phyloP scores from a whole-genome alignment of 2,888 invertebrate genomes.

The Onthophagus sagittarius region DNA sequence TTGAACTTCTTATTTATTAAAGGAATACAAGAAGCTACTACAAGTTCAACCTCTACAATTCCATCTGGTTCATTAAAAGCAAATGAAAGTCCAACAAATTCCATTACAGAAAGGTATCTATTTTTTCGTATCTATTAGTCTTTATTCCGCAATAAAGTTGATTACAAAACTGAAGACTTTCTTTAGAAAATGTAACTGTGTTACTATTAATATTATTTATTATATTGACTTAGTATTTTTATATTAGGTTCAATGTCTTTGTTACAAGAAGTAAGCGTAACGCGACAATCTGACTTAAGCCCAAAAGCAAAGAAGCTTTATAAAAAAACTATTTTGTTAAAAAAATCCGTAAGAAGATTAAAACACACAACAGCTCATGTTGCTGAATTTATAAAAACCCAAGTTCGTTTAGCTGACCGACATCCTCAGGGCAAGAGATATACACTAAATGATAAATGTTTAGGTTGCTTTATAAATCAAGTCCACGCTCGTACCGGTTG shows the following conservation, averaged over 20 bases:
- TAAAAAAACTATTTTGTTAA: neutral
- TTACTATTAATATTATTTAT: too few species aligned
- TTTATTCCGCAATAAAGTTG: too few species aligned
- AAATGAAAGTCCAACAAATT: too few species aligned
- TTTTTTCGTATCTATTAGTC: too few species aligned
- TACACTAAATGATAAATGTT: constrained; percentile 26
- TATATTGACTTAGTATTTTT: neutral
- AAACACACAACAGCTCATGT: neutral
- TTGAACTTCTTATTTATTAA: too few species aligned
- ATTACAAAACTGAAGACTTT: too few species aligned
- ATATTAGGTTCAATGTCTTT: neutral
- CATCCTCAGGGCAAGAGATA: constrained; percentile 19
- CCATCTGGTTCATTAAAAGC: too few species aligned
- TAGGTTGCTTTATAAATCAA: constrained; percentile 27
- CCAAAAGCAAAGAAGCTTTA: neutral
- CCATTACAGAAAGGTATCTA: too few species aligned
- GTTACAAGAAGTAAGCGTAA: neutral
- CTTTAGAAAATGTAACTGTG: too few species aligned
- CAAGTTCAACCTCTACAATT: too few species aligned
- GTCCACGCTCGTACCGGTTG: constrained; percentile 19
- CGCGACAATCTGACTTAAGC: neutral
- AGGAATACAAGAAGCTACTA: too few species aligned
- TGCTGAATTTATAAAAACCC: neutral
- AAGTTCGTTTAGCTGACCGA: neutral
- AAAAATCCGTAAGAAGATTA: neutral